phyloP scores from a whole-genome alignment of 2,113 vertebrate species.

The Bostrychus sinensis region DNA sequence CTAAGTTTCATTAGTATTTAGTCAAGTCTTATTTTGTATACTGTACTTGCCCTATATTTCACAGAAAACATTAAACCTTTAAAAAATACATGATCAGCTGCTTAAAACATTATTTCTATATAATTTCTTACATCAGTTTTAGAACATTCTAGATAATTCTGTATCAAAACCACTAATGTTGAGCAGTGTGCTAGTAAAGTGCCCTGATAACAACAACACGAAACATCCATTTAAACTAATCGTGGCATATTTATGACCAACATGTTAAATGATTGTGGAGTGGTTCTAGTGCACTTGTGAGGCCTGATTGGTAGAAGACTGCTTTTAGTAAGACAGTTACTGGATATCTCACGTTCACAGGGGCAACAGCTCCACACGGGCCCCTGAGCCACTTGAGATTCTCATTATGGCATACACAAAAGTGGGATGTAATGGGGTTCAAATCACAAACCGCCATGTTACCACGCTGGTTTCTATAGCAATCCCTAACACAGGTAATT shows the following conservation, averaged over 20 bases:
- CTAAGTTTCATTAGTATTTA: no score
- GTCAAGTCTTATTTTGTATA: no score
- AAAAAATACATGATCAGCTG: no score
- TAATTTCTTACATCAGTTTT: no score
- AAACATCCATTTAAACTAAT: constrained; percentile 7
- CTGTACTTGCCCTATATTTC: no score
- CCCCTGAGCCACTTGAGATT: constrained; percentile 5
- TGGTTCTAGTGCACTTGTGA: constrained; percentile 35
- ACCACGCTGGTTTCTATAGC: constrained; percentile 35
- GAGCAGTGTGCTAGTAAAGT: no score
- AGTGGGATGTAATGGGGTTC: constrained; percentile 13
- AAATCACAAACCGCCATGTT: not conserved
- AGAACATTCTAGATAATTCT: no score
- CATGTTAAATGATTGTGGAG: constrained; percentile 28
- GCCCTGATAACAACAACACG: not conserved
- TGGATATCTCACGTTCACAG: constrained; percentile 31
- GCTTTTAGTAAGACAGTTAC: constrained; percentile 19
- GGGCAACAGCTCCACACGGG: constrained; percentile 2
- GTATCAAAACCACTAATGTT: no score
- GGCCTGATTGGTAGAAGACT: constrained; percentile 30
- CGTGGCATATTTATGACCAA: constrained; percentile 13
- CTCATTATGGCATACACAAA: constrained; percentile 16
- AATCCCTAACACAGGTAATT: constrained; percentile 21
- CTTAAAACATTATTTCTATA: no score
- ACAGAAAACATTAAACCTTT: no score